Conservation (phyloP, 1,140 invertebrate species). For the Doryteuthis pealeii region DNA sequence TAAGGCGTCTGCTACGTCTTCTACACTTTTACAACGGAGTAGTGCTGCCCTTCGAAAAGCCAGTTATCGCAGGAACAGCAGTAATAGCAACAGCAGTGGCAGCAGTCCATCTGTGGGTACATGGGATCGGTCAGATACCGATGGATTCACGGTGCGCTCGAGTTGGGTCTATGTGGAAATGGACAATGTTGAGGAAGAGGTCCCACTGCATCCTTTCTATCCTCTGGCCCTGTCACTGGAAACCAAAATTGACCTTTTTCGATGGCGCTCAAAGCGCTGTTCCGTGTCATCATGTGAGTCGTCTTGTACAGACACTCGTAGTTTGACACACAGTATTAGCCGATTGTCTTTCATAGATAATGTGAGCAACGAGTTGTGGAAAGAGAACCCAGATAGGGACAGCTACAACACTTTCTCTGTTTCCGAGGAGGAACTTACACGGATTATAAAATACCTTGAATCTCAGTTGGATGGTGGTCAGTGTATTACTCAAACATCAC, state of each 20-base stretch:
- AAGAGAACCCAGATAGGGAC: slow-evolving; percentile 53
- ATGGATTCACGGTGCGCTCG: slow-evolving; percentile 27
- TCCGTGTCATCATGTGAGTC: slow-evolving; percentile 8
- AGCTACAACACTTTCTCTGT: slow-evolving; percentile 52
- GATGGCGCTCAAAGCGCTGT: neutral
- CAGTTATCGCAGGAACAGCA: neutral
- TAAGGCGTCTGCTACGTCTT: neutral
- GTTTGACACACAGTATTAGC: neutral
- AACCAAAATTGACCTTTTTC: neutral
- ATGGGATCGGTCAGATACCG: slow-evolving; percentile 14
- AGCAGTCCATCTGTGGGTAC: neutral
- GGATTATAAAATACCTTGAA: slow-evolving; percentile 50
- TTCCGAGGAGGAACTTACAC: slow-evolving; percentile 50
- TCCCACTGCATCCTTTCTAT: slow-evolving; percentile 3
- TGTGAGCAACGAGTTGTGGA: slow-evolving; percentile 45
- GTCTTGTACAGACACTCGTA: neutral
- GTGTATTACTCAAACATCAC: slow-evolving; percentile 13
- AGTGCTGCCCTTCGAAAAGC: neutral
- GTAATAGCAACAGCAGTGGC: neutral
- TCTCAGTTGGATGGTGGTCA: slow-evolving; percentile 31
- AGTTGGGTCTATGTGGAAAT: slow-evolving; percentile 37
- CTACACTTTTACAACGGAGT: neutral
- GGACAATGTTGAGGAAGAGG: slow-evolving; percentile 16
- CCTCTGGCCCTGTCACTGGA: neutral
- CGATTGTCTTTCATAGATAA: slow-evolving; percentile 7